Evolutionary conservation across 2,797 vertebrate species (phyloP), one percentile per base, ranked within the genome.

Genomic region (Hypotaenidia okinawae): DNA sequence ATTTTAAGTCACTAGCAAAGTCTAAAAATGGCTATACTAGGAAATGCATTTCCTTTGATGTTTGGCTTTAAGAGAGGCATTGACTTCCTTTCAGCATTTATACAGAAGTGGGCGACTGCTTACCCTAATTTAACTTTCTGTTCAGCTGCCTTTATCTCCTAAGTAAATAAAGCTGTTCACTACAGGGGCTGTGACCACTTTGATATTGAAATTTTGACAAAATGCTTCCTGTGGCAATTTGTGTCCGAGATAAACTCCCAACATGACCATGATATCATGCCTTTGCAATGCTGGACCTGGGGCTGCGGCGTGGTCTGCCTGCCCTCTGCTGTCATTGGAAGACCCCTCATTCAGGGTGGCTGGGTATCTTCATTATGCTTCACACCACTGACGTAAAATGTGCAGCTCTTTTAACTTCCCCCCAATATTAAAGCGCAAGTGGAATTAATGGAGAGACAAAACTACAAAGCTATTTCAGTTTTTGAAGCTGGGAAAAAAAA

Each of bases 241-340:
- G 74, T 76, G 87, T 89, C 35, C 11, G 59, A 86, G 80, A 90
- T 95, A 93, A 96, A 93, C 68, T 94, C 79, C 57, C 85, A 68
- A 35, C 35, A 72, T 21, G 68, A 35, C 54, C 11, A 23, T 69
- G 72, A 91, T 67, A 84, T 86, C 95, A 97, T 78, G 76, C 23
- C 63, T 89, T 82, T 0, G 1, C 67, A 89, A 61, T 91, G 92
- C 78, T 11, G 55, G 54, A 43, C 55, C 51, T 18, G 2, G 52
- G 2, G 30, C 32, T 86, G 52, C 33, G 1, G 11, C 27, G 30
- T 69, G 92, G 49, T 62, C 94, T 57, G 86, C 83, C 95, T 96
- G 97, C 97, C 97, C 96, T 96, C 98, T 98, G 87, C 59, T 4
- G 96, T 96, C 78, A 1, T 5, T 11, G 11, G 3, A 14, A 43